phyloP scores from a whole-genome alignment of 2,797 vertebrate species.

The Mus caroli region DNA sequence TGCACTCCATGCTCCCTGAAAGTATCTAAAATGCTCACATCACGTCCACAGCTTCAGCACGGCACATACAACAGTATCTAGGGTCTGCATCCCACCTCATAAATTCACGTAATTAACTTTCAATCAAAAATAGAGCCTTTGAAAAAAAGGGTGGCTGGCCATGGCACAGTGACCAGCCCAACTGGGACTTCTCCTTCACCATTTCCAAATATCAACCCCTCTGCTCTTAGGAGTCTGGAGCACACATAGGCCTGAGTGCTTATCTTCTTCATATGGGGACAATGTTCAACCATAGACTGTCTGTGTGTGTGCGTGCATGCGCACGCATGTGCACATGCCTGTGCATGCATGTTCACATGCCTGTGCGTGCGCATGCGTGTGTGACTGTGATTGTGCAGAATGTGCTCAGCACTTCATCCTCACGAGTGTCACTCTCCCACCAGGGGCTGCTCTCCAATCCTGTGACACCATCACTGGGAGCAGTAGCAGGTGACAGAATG shows the following conservation, averaged over 20 bases:
- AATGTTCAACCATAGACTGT: background rate
- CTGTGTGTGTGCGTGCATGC: accelerated
- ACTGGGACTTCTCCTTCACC: too few species aligned
- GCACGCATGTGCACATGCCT: too few species aligned
- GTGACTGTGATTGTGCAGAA: accelerated
- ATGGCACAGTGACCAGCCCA: too few species aligned
- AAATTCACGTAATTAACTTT: background rate
- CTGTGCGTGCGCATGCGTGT: accelerated
- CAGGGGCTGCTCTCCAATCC: background rate
- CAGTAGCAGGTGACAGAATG: too few species aligned
- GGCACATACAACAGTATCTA: too few species aligned
- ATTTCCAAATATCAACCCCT: background rate
- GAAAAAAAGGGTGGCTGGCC: background rate
- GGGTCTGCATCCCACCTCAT: background rate
- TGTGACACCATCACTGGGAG: accelerated
- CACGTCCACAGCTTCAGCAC: too few species aligned
- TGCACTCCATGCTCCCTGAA: background rate
- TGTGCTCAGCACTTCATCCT: background rate
- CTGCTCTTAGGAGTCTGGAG: background rate
- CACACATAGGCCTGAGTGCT: too few species aligned
- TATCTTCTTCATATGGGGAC: background rate
- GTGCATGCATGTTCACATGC: background rate
- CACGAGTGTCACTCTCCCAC: accelerated
- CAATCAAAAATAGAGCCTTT: background rate
- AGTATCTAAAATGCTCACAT: too few species aligned